phyloP scores from a whole-genome alignment of 2,113 vertebrate genomes.

The Antigone vipio region DNA sequence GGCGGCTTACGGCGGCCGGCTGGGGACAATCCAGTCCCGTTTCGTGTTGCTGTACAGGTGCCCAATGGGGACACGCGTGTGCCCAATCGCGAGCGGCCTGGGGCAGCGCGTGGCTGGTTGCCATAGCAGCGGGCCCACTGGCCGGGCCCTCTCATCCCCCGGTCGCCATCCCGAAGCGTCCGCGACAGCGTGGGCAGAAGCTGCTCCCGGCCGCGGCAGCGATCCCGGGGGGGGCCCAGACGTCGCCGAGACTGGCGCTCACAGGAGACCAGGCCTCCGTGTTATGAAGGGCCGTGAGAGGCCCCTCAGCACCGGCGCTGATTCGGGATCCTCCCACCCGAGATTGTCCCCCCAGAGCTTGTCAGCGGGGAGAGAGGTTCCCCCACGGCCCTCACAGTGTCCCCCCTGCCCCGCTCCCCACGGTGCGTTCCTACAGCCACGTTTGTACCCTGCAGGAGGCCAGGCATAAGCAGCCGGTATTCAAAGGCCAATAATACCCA shows the following conservation, averaged over 20 bases:
- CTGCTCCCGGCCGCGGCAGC: not conserved
- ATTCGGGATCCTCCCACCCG: accelerated
- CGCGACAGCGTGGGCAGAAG: not conserved
- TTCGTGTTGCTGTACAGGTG: not conserved
- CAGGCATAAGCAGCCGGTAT: not conserved
- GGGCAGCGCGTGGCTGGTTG: not conserved
- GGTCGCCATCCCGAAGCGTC: not conserved
- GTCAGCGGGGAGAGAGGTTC: not conserved
- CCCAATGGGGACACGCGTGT: accelerated
- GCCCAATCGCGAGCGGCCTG: accelerated
- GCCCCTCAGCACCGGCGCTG: too few species aligned
- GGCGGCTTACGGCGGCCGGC: accelerated
- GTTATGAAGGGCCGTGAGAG: accelerated
- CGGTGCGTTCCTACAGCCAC: accelerated
- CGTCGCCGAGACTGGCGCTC: not conserved
- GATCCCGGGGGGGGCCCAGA: too few species aligned
- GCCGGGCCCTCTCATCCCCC: too few species aligned
- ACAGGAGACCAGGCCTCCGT: not conserved
- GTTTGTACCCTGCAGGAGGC: accelerated
- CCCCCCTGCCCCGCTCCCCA: accelerated
- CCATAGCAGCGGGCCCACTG: not conserved
- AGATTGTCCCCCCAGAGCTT: too few species aligned
- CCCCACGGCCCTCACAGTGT: accelerated
- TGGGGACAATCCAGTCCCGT: accelerated
- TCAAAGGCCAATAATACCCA: not conserved